A percentile compares a stretch with the other conserved stretches of the same genome.
phyloP scores from a whole-genome alignment of 2,797 vertebrate species.

The Sus cebifrons region DNA sequence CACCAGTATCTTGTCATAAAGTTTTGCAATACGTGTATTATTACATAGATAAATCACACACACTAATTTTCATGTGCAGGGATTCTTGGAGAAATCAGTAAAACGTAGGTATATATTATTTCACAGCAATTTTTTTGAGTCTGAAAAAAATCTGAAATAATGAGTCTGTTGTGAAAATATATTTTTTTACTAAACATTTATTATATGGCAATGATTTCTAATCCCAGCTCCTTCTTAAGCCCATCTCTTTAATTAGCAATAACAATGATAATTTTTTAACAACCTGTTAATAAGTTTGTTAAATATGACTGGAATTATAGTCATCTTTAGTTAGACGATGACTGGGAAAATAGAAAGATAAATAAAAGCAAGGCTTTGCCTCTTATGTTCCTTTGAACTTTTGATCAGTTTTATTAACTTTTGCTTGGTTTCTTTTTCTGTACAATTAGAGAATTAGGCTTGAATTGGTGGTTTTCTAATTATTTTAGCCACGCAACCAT shows the following conservation, averaged over 20 bases:
- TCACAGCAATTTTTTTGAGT: not conserved
- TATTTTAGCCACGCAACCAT: not conserved
- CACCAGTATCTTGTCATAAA: not conserved
- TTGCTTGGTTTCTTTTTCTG: constrained; percentile 19
- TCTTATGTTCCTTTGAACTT: not conserved
- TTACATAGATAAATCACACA: not conserved
- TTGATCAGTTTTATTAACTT: not conserved
- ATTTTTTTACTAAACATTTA: not conserved
- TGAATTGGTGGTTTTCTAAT: not conserved
- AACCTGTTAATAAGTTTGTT: not conserved
- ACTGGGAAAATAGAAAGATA: not conserved
- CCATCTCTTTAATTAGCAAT: not conserved
- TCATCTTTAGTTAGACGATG: not conserved
- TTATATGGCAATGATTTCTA: not conserved
- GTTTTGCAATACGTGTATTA: not conserved
- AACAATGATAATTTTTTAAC: not conserved
- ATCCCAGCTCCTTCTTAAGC: not conserved
- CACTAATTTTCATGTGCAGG: not conserved
- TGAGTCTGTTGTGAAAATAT: not conserved
- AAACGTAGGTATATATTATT: not conserved
- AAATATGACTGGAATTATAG: too few relatives aligned
- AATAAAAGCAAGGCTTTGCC: not conserved
- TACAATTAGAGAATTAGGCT: not conserved
- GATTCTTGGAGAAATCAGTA: constrained; percentile 35
- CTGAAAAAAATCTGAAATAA: not conserved